Base-by-base conservation (phyloP, 2,113 vertebrate species). In the Bambusicola thoracicus region DNA sequence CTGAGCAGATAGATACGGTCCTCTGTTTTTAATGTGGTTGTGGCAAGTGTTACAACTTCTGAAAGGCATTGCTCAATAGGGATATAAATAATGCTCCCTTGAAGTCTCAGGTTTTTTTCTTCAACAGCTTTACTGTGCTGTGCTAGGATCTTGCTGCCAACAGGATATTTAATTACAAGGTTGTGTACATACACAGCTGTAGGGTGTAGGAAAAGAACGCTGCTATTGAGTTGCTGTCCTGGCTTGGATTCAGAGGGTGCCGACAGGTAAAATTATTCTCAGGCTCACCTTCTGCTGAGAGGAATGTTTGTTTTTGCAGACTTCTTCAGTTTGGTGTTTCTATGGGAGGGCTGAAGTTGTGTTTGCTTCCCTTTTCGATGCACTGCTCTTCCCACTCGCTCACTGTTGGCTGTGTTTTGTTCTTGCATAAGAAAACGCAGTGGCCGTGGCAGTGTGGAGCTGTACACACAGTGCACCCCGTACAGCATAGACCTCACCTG, bases 71-170 rank as follows among this genome's bases (percentile, higher is more conserved):
- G 70, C 36, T 76, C 46, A 34, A 25, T 53, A 25, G 2, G 6
- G 63, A 77, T 80, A 30, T 15, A 59, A 81, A 27, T 56, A 84
- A 53, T 12, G 32, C 15, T 10, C 49, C 46, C 24, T 32, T 80
- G 40, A 82, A 82, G 78, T 76, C 63, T 38, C 81, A 53, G 3
- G n/a, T 7, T 1, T 41, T 27, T 49, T 90, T 73, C 82, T 59
- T 85, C 82, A 67, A 34, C 81, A 91, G 92, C 83, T 88, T 87
- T 76, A 51, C 72, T 83, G 32, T 76, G 10, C 58, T 93, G 66
- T 72, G 30, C n/a, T 43, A 84, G 81, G 70, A 68, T n/a, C 46
- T 87, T 80, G 74, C 86, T 94, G 91, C 89, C 75, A 82, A 58
- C 67, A 87, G 75, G 81, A 82, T 73, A 66, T 92, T 93, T 89